Percentiles rank a stretch among this genome's conserved stretches.
phyloP scores from a whole-genome alignment of 2,113 vertebrate species.

The Brevimyrus niger region DNA sequence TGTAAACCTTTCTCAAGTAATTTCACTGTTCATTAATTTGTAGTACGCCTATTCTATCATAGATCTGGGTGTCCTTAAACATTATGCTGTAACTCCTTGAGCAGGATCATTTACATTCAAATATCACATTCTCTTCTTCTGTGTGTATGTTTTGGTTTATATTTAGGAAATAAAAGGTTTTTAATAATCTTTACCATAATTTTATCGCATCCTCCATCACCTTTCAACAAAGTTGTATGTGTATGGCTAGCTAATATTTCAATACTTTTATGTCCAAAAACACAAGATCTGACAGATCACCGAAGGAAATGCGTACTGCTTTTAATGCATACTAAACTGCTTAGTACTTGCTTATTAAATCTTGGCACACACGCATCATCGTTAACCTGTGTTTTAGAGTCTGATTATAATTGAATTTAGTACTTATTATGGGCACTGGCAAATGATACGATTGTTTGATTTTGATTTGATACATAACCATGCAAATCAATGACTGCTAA shows the following conservation, averaged over 20 bases:
- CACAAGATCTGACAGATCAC: neutral
- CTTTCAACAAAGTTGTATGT: neutral
- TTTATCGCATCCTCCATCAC: neutral
- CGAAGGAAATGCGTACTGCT: neutral
- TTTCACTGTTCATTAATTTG: slow-evolving; percentile 19
- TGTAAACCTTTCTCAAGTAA: slow-evolving; percentile 11
- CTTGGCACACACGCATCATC: neutral
- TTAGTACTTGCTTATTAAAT: slow-evolving; percentile 3
- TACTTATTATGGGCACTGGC: neutral
- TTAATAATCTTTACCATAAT: neutral
- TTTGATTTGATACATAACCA: neutral
- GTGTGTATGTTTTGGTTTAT: neutral
- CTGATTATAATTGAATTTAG: neutral
- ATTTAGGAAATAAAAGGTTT: neutral
- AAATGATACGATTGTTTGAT: neutral
- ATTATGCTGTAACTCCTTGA: neutral
- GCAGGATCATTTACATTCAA: slow-evolving; percentile 1
- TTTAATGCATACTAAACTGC: slow-evolving; percentile 1
- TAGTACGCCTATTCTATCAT: slow-evolving; percentile 7
- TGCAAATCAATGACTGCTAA: neutral
- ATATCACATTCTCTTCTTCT: neutral
- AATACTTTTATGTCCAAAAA: neutral
- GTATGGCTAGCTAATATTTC: neutral
- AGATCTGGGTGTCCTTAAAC: slow-evolving; percentile 8
- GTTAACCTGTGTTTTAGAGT: neutral